A percentile compares a stretch with the other conserved stretches of the same genome.
These are phyloP conservation scores for Mimas tiliae DNA, from an alignment of 2,888 invertebrate genomes.

Conservation along the genomic window DNA sequence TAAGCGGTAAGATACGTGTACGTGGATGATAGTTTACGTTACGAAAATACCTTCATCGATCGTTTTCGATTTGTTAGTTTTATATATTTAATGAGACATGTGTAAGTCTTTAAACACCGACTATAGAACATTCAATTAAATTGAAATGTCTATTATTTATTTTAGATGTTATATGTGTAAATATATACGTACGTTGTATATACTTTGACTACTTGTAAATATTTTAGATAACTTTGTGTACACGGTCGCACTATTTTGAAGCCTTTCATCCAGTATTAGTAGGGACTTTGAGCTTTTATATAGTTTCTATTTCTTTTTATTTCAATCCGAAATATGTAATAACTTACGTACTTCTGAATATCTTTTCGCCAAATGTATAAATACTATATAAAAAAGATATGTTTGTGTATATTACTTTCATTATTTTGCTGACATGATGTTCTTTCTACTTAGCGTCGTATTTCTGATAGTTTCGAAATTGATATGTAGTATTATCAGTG, in stretches of 20 bases:
- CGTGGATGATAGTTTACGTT: constrained; percentile 16
- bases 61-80: constrained; percentile 47
- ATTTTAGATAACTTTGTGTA: constrained; percentile 51
- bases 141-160: constrained; percentile 81
- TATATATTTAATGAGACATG: constrained; percentile 58
- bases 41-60: constrained; percentile 43
- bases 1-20: not conserved
- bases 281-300: constrained; percentile 63
- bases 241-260: constrained; percentile 38
- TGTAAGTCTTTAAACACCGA: constrained; percentile 66
- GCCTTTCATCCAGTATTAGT: constrained; percentile 78
- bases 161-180: constrained; percentile 70
- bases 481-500: constrained; percentile 70
- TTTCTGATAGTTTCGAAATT: constrained; percentile 83
- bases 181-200: constrained; percentile 77
- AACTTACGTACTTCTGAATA: constrained; percentile 9
- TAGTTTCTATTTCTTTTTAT: constrained; percentile 40
- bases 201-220: constrained; percentile 73
- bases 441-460: constrained; percentile 44
- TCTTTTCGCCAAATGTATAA: not conserved
- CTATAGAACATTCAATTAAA: constrained; percentile 76
- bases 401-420: not conserved
- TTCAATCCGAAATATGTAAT: constrained; percentile 31
- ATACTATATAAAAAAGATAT: not conserved
- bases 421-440: constrained; percentile 1